Evolutionary conservation across 2,113 vertebrate species (phyloP), one percentile per base, ranked within the genome.

Genomic region (Nesogale talazaci): DNA sequence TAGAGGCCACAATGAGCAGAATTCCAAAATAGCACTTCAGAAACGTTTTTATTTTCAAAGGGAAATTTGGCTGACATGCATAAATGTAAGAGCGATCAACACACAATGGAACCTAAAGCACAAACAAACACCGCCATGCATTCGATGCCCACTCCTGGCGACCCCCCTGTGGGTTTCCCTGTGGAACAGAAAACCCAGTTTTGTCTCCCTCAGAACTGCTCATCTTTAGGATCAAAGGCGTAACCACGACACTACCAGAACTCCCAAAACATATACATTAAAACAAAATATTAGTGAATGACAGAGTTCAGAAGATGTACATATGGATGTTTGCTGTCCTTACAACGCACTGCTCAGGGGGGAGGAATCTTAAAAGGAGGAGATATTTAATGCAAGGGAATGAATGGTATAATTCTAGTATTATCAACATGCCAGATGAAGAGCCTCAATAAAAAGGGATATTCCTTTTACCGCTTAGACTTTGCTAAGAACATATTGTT

Each of bases 41-140:
- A 89, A 92, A 81, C 85, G 59, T 11, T 93, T 92, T 89, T 9
- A 52, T 76, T 84, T 93, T 75, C 36, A 61, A 92, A 91, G 81
- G 46, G 11, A 87, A 61, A 80, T 83, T 70, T 36, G 46, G 31
- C 91, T 86, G 61, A 74, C 83, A 25, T 86, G 6, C 15, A 42
- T 29, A 75, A 86, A 83, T 75, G 16, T 77, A 59, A 87, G 75
- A 40, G 46, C 4, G 1, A n/a, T 52, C 63, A 25, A 67, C 34
- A 56, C n/a, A 22, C 42, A 85, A 77, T 8, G 46, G 74, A 22
- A 61, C 6, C 8, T 61, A 20, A 61, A 52, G 14, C 10, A 52
- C 46, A 52, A 52, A 52, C 46, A 52, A 52, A 52, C 46, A 52
- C 46, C 22, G 59, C 59, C 22, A 23, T 61, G 8, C 17, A 61